A percentile compares a stretch with the other conserved stretches of the same genome.
phyloP scores from a whole-genome alignment of 2,888 invertebrate genomes.

The Ceriagrion tenellum region DNA sequence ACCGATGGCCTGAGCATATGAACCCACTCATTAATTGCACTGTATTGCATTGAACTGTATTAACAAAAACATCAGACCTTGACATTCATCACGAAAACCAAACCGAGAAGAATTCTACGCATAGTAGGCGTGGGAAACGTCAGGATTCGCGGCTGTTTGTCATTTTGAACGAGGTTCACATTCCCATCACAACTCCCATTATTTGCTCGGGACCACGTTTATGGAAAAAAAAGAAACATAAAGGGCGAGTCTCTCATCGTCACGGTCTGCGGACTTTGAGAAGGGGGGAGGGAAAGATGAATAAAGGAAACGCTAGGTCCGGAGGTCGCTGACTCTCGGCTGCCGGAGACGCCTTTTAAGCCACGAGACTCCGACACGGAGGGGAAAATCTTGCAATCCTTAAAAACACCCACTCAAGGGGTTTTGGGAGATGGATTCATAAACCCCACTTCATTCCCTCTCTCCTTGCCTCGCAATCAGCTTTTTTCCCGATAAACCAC shows the following conservation, averaged over 20 bases:
- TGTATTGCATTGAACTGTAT: no score
- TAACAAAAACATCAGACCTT: no score
- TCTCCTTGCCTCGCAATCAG: neutral
- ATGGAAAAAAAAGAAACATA: neutral
- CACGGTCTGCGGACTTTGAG: neutral
- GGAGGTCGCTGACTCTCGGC: slow-evolving; percentile 1
- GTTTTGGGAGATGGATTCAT: neutral
- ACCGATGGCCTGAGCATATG: no score
- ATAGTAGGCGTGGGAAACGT: no score
- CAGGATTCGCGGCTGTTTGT: neutral
- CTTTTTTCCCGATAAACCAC: neutral
- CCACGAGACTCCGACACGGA: neutral
- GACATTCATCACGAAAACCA: no score
- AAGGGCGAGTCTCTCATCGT: neutral
- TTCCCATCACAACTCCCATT: neutral
- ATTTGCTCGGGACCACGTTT: neutral
- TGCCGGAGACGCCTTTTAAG: neutral
- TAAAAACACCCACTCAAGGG: neutral
- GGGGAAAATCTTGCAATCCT: neutral
- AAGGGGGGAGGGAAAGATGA: neutral
- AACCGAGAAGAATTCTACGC: no score
- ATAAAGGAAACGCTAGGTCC: neutral
- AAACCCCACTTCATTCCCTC: neutral
- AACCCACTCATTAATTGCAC: no score
- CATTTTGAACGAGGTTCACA: neutral